Base-by-base conservation (phyloP, 2,888 invertebrate genomes). In the Clepsis dumicolana region DNA sequence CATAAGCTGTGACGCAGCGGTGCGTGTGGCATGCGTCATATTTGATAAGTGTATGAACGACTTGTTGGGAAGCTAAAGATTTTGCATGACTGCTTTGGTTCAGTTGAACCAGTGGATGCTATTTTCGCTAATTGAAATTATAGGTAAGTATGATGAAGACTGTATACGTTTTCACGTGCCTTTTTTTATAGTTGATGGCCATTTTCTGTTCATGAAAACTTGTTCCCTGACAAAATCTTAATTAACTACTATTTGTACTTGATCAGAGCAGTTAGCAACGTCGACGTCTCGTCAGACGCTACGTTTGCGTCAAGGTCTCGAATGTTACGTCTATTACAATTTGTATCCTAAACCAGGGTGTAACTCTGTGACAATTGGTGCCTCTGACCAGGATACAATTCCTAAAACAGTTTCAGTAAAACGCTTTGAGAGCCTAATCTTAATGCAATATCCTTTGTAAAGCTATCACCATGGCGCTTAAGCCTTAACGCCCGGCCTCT, bases 21-120 rank as follows among this genome's bases (percentile, higher is more conserved):
- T 18, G 16, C 44, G 44, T 48, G 21, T 21, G 21, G 48, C 48
- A 48, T 48, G 48, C 48, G 48, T 48, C 48, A 48, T 48, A 21
- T 48, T 48, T 48, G 48, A 48, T 48, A 48, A 48, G 48, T 21
- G 18, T 18, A 4, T 48, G 21, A 41, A 16, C 12, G 48, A 48
- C 48, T 48, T 48, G 12, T 41, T 41, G 12, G 12, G 35, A 35
- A 14, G 41, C n/a, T 8, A n/a, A 41, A 41, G 35, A 4, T 35
- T 35, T 10, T 35, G 12, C 35, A 10, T 10, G 35, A 12, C 12
- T 35, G 35, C 10, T 7, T 29, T 29, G 29, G 29, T 29, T 29
- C n/a, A n/a, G n/a, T n/a, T n/a, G n/a, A n/a, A n/a, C n/a, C n/a
- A n/a, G n/a, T n/a, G n/a, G n/a, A n/a, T n/a, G n/a, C n/a, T n/a